Evolutionary conservation across 2,888 invertebrate genomes (phyloP), one percentile per base, ranked within the genome.

Genomic region (Ditula angustiorana): DNA sequence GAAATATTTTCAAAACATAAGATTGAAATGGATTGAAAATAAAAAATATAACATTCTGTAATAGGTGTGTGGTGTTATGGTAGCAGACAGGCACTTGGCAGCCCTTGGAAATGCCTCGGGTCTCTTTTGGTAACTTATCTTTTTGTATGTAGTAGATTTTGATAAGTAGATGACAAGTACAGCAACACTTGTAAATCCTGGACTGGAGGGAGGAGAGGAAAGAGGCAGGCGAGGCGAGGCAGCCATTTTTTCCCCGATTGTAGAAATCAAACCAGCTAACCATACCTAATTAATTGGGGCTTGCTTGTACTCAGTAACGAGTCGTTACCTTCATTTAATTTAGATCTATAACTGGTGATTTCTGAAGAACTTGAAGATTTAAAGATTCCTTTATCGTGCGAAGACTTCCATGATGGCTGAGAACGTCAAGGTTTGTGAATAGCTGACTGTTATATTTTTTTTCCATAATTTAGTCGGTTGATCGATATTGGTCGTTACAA

Each of bases 361-460:
- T 46, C 28, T n/a, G 5, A 7, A 35, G 19, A 58, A 46, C n/a
- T 3, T 24, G 19, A 21, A 2, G 16, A 16, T 23, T 16, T 24
- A 35, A 47, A 59, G 50, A 63, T 21, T 57, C 21, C 21, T 41
- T 60, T 49, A 41, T 47, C 60, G 11, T 35, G 35, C 50, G 60
- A 46, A 19, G 19, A 47, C 64, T 46, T 57, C 47, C 26, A 70
- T 50, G 56, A 90, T 91, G 91, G 85, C 88, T 65, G 89, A 87
- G 75, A 84, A 84, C 68, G 68, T 79, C 49, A 89, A 89, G 89
- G 91, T 90, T 77, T 69, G 85, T 81, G 71, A 41, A 47, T 69
- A 59, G 55, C 26, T 53, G 52, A 53, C 50, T 52, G 47, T 24
- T 41, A 19, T 61, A 47, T 53, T 49, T 53, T 63, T n/a, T 62